phyloP scores from a whole-genome alignment of 2,888 invertebrate species.

The Sclerodermus sp. region DNA sequence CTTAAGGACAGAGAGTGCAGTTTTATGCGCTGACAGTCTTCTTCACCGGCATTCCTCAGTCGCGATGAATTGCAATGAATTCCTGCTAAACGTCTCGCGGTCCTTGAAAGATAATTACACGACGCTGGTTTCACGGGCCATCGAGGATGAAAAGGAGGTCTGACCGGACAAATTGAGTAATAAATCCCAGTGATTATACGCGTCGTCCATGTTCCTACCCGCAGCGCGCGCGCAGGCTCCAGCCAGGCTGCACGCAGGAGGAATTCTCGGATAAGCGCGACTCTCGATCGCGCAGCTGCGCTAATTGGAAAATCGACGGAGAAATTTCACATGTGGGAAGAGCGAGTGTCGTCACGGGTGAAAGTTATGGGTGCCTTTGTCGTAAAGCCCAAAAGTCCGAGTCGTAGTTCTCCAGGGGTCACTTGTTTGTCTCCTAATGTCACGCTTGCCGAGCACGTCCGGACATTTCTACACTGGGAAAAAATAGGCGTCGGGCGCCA shows the following conservation, averaged over 20 bases:
- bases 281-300: too few relatives aligned
- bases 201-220: not conserved
- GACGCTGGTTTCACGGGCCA: slow-evolving; percentile 27
- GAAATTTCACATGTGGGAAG: slow-evolving; percentile 24
- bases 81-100: not conserved
- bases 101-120: slow-evolving; percentile 34
- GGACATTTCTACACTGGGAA: not conserved
- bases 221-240: too few relatives aligned
- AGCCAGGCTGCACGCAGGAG: too few relatives aligned
- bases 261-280: too few relatives aligned
- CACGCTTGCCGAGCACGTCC: not conserved
- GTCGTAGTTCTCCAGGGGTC: too few relatives aligned
- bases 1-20: too few relatives aligned
- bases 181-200: slow-evolving; percentile 26
- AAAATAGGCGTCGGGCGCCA: not conserved
- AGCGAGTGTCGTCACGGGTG: slow-evolving; percentile 8
- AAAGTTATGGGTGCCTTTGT: slow-evolving; percentile 14
- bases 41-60: too few relatives aligned
- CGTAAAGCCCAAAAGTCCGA: too few relatives aligned
- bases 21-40: too few relatives aligned
- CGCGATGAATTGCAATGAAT: too few relatives aligned
- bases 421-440: not conserved
- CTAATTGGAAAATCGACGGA: slow-evolving; percentile 38
- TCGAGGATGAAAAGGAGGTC: slow-evolving; percentile 18
- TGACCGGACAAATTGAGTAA: slow-evolving; percentile 27